Evolutionary conservation across 1,140 invertebrate species (phyloP).

Genomic region (Cydia amplana): DNA sequence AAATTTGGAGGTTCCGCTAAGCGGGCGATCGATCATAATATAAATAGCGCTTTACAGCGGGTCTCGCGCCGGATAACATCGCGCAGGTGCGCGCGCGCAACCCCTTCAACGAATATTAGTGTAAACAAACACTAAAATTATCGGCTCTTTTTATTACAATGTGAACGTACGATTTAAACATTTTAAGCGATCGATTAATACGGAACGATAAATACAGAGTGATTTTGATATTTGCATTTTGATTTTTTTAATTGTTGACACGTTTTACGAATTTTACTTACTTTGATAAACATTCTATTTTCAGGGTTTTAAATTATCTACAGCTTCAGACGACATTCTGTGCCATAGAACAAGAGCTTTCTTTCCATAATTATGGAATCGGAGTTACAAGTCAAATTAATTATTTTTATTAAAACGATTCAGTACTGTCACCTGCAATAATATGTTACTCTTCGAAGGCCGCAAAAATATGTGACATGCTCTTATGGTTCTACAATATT

Average conservation of each 20-base stretch:
- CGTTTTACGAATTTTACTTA: neutral
- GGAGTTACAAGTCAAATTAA: no score
- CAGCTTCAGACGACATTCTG: no score
- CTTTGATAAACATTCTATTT: no score
- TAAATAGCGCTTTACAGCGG: slow-evolving; percentile 47
- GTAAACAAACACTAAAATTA: slow-evolving; percentile 32
- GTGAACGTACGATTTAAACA: neutral
- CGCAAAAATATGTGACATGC: no score
- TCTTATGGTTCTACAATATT: no score
- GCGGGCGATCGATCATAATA: slow-evolving; percentile 44
- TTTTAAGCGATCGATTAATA: slow-evolving; percentile 1
- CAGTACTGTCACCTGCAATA: no score
- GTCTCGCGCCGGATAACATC: slow-evolving; percentile 48
- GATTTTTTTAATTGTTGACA: neutral
- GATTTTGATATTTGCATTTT: neutral
- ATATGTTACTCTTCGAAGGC: no score
- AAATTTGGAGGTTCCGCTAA: slow-evolving; percentile 33
- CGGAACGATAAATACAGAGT: slow-evolving; percentile 2
- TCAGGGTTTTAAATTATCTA: no score
- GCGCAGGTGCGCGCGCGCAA: slow-evolving; percentile 50
- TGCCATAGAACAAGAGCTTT: no score
- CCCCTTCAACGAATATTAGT: slow-evolving; percentile 39
- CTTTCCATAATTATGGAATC: no score
- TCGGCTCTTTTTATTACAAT: slow-evolving; percentile 23
- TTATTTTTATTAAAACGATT: no score